Evolutionary conservation across 2,113 vertebrate species (phyloP).

Genomic region (Percopsis transmontana): DNA sequence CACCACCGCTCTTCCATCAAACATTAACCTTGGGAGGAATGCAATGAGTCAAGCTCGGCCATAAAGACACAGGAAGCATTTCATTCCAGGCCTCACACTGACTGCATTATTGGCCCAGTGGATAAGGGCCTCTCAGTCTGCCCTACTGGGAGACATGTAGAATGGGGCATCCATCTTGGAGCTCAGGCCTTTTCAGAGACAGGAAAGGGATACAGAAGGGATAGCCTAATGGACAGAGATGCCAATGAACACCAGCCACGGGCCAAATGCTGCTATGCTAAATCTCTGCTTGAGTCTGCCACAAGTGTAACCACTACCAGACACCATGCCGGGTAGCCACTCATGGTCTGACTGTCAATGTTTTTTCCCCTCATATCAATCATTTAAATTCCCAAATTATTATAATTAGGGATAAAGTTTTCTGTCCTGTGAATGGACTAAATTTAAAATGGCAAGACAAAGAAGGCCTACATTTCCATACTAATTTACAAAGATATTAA

Average conservation of each 20-base stretch:
- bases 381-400: neutral
- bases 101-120: constrained; percentile 68
- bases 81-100: constrained; percentile 73
- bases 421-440: neutral
- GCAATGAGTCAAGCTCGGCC: constrained; percentile 67
- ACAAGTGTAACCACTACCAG: neutral
- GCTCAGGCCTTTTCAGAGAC: constrained; percentile 47
- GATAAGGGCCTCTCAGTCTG: constrained; percentile 71
- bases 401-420: neutral
- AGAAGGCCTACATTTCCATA: neutral
- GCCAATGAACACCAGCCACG: constrained; percentile 35
- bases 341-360: neutral
- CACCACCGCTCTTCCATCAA: constrained; percentile 62
- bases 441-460: neutral
- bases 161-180: constrained; percentile 56
- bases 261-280: constrained; percentile 11
- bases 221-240: constrained; percentile 16
- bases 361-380: neutral
- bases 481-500: neutral
- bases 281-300: constrained; percentile 6
- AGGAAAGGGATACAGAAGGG: constrained; percentile 54
- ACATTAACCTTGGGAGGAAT: constrained; percentile 74
- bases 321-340: neutral
- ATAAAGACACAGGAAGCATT: constrained; percentile 77
- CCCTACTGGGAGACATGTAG: constrained; percentile 55